A percentile compares a stretch with the other conserved stretches of the same genome.
Evolutionary conservation across 2,113 vertebrate genomes (phyloP).

Genomic region (Arvicanthis niloticus): DNA sequence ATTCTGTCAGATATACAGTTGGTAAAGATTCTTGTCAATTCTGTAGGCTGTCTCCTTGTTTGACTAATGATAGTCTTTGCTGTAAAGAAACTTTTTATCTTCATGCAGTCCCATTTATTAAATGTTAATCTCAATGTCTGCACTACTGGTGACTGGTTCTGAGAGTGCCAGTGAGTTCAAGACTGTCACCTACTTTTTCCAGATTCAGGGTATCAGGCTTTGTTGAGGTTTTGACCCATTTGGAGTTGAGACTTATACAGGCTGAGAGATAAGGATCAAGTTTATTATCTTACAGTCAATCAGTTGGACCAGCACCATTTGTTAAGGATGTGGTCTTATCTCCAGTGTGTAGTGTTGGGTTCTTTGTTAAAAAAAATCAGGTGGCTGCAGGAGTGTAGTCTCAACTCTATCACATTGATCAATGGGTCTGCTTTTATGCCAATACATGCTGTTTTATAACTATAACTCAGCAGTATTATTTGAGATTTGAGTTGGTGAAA

Average conservation of each 20-base stretch:
- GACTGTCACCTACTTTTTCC: background rate
- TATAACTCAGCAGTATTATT: too few relatives aligned
- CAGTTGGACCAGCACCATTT: background rate
- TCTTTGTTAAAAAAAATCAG: background rate
- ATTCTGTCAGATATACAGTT: background rate
- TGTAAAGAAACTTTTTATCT: background rate
- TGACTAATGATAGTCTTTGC: background rate
- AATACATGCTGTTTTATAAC: background rate
- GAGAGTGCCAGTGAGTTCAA: background rate
- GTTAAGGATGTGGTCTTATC: too few relatives aligned
- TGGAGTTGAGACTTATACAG: background rate
- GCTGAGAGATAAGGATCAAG: background rate
- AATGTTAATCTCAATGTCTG: background rate
- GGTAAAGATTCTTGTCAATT: background rate
- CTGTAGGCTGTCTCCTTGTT: background rate
- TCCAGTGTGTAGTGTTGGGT: background rate
- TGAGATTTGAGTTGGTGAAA: background rate
- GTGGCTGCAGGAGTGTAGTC: background rate
- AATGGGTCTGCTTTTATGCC: background rate
- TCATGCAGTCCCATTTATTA: background rate
- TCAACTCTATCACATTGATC: background rate
- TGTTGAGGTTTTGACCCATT: background rate
- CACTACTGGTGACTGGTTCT: background rate
- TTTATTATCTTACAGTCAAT: background rate
- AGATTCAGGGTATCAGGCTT: background rate